Percentiles rank a stretch among this genome's conserved stretches.
Conservation (phyloP, 2,888 invertebrate genomes). For the Sinopyrophorus schimmeli region DNA sequence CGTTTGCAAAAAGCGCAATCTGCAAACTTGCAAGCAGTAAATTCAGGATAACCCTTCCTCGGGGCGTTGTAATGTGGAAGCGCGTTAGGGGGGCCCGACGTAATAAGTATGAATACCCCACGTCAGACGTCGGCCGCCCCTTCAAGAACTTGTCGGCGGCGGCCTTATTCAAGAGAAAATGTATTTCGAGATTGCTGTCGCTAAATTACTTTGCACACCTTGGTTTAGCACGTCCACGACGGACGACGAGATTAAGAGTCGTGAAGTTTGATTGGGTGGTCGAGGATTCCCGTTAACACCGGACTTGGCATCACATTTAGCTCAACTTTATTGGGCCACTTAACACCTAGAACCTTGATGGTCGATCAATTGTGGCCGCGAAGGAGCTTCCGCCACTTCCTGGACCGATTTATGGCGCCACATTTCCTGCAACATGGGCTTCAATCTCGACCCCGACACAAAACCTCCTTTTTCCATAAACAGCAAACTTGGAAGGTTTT, state of each 20-base stretch:
- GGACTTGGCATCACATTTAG: conserved; percentile 27
- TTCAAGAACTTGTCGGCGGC: conserved; percentile 40
- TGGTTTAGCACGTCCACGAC: conserved; percentile 38
- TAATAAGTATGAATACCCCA: conserved; percentile 55
- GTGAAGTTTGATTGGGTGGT: conserved; percentile 35
- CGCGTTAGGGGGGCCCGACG: conserved; percentile 49
- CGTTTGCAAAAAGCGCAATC: conserved; percentile 46
- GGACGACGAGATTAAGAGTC: conserved; percentile 30
- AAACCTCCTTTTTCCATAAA: no score
- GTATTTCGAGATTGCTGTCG: conserved; percentile 51
- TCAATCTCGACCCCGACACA: conserved; percentile 31
- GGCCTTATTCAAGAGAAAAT: conserved; percentile 40
- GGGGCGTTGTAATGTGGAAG: conserved; percentile 45
- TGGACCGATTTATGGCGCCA: conserved; percentile 35
- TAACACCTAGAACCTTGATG: conserved; percentile 36
- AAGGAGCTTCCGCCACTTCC: conserved; percentile 33
- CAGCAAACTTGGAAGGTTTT: background rate
- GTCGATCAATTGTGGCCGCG: conserved; percentile 39
- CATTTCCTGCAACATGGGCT: conserved; percentile 31
- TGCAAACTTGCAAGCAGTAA: conserved; percentile 51
- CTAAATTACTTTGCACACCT: conserved; percentile 49
- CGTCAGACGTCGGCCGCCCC: conserved; percentile 48
- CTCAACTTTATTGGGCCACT: conserved; percentile 37
- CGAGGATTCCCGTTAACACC: conserved; percentile 35
- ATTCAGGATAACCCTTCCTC: conserved; percentile 48